Evolutionary conservation across 2,797 vertebrate species (phyloP), one percentile per base, ranked within the genome.

Genomic region (Gadopsis marmoratus): DNA sequence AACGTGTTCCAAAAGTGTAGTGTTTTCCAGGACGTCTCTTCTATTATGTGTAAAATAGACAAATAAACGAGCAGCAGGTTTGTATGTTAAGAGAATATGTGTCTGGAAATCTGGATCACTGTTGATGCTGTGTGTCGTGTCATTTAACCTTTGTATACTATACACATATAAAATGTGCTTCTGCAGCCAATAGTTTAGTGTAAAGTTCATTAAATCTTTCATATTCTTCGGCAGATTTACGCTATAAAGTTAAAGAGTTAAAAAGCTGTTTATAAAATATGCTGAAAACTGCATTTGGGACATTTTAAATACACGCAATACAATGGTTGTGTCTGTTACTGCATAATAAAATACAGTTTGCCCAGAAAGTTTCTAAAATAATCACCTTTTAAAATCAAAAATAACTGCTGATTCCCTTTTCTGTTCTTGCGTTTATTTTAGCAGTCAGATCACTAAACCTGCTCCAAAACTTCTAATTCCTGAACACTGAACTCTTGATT

Each of bases 31-130:
- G 10, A 39, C 37, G 37, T 39, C 37, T 39, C 8, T 39, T 39
- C 8, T 39, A 10, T 39, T 39, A 39, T 39, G 37, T 39, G 37
- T 39, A 39, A 39, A 39, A 39, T 39, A 39, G 9, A 8, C 37
- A 39, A 39, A 39, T 39, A 10, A 10, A 5, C 33, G 5, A 35
- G 1, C 4, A 35, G 5, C 7, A 35, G 33, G 33, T 35, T 35
- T 35, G 4, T 35, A 39, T 39, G 37, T 39, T 39, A 39, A 39
- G 37, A 9, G 10, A 10, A 39, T 39, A 3, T 39, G 37, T 39
- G 9, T 10, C 37, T 39, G 59, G 60, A 86, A 79, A 71, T 58
- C 29, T 79, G 39, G 61, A 56, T 64, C 37, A 5, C 31, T 11
- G 3, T 31, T 65, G 51, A 79, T 45, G 61, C 51, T 21, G 5